Base-by-base conservation (phyloP, 2,797 vertebrate genomes). In the Cuniculus paca region DNA sequence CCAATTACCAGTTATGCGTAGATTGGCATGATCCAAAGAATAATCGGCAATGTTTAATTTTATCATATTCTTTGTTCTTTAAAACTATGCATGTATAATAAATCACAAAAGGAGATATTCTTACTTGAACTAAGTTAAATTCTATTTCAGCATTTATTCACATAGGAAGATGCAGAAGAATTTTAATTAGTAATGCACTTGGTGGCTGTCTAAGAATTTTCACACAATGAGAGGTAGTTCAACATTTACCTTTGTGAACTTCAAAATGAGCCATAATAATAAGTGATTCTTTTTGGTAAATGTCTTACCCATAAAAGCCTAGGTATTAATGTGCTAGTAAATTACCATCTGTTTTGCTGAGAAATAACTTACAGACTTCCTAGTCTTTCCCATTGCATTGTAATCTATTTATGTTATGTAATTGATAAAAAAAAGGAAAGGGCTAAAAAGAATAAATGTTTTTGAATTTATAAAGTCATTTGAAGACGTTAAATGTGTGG, bases 301-400 rank as follows among this genome's bases (percentile, higher is more conserved):
- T 83, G 63, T 94, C 39, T 93, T 42, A 84, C 31, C 94, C 65
- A 56, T 90, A 90, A 96, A 93, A 86, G 28, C 13, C 70, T 75
- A 85, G 39, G 6, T 45, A 26, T 28, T 88, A 82, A 86, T 81
- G 24, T 93, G 6, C 61, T 92, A 6, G 34, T 56, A 65, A 95
- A 92, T 52, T 81, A 24, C 19, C 54, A 81, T 65, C 5, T 72
- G 34, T 60, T 61, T 95, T 95, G 4, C 7, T 56, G 10, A 83
- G 39, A 94, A 97, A 86, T 75, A 79, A 91, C 45, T 80, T 91
- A 70, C 9, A 70, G 68, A 88, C 16, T 61, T 91, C 86, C 63
- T 58, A 10, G 7, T 56, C 6, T 90, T 94, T 83, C 31, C 19
- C 50, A 61, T 92, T 91, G 54, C 2, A 39, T 36, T 87, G 74